These are phyloP conservation scores for Drosophila picticornis DNA, from an alignment of 2,888 invertebrate species.

Conservation along the genomic window DNA sequence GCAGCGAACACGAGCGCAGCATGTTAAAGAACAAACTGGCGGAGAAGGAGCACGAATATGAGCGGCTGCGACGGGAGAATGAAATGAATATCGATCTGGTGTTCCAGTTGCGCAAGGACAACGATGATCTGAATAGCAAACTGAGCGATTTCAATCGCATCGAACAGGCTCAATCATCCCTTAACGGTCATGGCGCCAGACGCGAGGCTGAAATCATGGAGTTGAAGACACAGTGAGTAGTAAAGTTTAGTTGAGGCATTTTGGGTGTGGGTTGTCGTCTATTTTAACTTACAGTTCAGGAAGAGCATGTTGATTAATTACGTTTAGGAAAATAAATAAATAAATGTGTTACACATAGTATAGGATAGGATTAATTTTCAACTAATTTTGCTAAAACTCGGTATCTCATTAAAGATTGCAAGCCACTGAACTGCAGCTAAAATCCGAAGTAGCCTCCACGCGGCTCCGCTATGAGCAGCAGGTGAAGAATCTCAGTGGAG, in stretches of 20 bases:
- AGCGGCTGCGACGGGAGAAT: conserved; percentile 89
- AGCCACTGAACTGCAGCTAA: conserved; percentile 90
- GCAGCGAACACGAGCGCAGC: conserved; percentile 88
- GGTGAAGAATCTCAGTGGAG: conserved; percentile 92
- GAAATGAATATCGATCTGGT: conserved; percentile 90
- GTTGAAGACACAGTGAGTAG: conserved; percentile 87
- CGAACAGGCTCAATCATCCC: conserved; percentile 92
- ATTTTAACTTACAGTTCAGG: too few relatives aligned
- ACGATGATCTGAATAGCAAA: conserved; percentile 92
- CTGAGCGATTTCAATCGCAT: conserved; percentile 94
- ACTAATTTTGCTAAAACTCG: background rate
- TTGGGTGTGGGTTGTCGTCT: too few relatives aligned
- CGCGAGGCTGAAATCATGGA: conserved; percentile 91
- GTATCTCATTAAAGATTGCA: conserved; percentile 85
- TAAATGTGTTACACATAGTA: background rate
- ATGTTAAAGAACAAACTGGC: conserved; percentile 90
- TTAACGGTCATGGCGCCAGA: conserved; percentile 91
- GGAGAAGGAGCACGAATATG: conserved; percentile 91
- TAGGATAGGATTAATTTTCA: background rate
- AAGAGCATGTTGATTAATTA: too few relatives aligned
- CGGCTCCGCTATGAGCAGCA: conserved; percentile 94
- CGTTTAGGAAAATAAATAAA: too few relatives aligned
- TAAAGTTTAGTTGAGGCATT: background rate
- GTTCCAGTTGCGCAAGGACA: conserved; percentile 90
- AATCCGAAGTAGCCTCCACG: conserved; percentile 91